Base-by-base conservation (phyloP, 2,888 invertebrate species). In the Ormyrus pomaceus region DNA sequence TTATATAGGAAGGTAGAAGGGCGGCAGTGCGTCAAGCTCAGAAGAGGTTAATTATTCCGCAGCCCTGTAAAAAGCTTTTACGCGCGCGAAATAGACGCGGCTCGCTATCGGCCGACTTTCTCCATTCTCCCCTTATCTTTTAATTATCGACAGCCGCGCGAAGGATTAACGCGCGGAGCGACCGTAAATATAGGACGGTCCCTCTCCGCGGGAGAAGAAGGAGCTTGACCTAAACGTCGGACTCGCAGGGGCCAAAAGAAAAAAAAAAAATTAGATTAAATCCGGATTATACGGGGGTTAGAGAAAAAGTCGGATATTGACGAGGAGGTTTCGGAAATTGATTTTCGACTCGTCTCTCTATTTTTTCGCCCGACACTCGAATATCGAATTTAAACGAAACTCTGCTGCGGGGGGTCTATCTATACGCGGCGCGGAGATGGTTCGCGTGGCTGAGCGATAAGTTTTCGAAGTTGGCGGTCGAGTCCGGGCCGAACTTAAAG, bases 181-280 rank as follows among this genome's bases (percentile, higher is more conserved):
- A 4, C 34, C 34, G 4, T 34, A 34, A 34, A 34, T 34, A 34
- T 34, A 34, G 34, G 34, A 34, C 34, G 34, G 34, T 34, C 34
- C 4, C n/a, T 19, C 13, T 55, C 13, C 48, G 51, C 19, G 56
- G 13, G 48, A 55, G 50, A 51, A 71, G 34, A 59, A 50, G 48
- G 13, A 48, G 2, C 50, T 6, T 13, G 34, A 34, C 4, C 34
- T 34, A 34, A 34, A 4, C 34, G 34, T 34, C 34, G 34, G 34
- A 4, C 34, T 34, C 34, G 34, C 34, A 34, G 34, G 34, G 34
- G 34, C 34, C 10, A 59, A 51, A 59, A 71, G 51, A n/a, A 62
- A 64, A 46, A 62, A 62, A 62, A 4, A 70, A 80, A 68, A 68
- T 76, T 76, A 72, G 76, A 71, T 80, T 77, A 73, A 80, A 72